Conservation (phyloP, 2,797 vertebrate species). For the Artibeus lituratus region DNA sequence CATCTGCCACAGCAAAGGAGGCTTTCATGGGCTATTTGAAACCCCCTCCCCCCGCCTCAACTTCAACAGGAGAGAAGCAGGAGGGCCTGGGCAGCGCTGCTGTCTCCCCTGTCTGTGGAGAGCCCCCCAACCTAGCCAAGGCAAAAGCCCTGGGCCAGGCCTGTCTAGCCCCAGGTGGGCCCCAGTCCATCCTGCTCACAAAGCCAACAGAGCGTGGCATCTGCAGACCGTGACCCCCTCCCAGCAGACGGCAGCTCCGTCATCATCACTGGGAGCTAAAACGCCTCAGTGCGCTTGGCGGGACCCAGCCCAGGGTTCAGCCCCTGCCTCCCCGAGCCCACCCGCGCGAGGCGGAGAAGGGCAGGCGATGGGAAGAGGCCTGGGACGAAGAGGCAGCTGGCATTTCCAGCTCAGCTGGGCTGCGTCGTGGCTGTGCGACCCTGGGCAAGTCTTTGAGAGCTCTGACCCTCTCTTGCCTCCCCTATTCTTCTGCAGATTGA, state of each 20-base stretch:
- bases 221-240: slow-evolving; percentile 52
- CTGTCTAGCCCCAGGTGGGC: not conserved
- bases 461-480: not conserved
- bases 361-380: not conserved
- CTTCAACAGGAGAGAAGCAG: not conserved
- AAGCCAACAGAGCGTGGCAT: slow-evolving; percentile 34
- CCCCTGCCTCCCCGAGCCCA: not conserved
- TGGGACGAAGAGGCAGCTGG: not conserved
- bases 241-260: slow-evolving; percentile 33
- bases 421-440: not conserved
- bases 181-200: not conserved
- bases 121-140: not conserved
- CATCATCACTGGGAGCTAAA: not conserved
- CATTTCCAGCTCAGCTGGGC: not conserved
- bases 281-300: not conserved
- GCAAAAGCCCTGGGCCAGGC: not conserved
- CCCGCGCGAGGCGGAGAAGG: not conserved
- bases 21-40: not conserved
- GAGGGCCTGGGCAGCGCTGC: not conserved
- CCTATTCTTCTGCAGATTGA: not conserved
- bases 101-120: not conserved
- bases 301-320: not conserved
- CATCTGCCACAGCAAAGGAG: not conserved
- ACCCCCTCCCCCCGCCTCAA: no score
- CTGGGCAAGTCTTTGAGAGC: not conserved